Conservation (phyloP, 2,797 vertebrate genomes). For the Sparidentex hasta region DNA sequence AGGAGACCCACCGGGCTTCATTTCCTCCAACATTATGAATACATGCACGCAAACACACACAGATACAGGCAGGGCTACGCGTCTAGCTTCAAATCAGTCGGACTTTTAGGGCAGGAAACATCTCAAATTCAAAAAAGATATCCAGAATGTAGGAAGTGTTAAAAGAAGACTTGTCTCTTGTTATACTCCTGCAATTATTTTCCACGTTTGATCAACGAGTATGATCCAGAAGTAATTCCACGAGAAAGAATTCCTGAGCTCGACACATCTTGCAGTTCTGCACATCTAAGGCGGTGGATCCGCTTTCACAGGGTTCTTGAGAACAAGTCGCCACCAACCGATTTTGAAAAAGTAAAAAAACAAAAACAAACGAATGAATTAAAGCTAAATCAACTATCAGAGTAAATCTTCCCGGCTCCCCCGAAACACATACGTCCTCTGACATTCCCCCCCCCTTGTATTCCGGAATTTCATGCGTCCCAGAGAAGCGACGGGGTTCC, state of each 20-base stretch:
- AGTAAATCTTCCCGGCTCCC: neutral
- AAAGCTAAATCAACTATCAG: neutral
- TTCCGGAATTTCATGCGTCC: neutral
- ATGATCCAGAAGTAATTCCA: neutral
- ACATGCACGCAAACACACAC: constrained; percentile 4
- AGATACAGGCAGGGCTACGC: neutral
- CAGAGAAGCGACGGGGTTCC: neutral
- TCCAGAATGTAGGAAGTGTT: neutral
- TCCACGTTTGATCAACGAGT: neutral
- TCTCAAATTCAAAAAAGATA: neutral
- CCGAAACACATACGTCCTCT: neutral
- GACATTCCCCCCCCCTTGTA: neutral
- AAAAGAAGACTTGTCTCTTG: neutral
- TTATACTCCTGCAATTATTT: neutral
- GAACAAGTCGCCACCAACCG: neutral
- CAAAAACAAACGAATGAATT: neutral
- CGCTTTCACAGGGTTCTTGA: neutral
- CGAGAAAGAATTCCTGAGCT: neutral
- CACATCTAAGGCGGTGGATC: neutral
- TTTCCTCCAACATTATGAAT: constrained; percentile 65
- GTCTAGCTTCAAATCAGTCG: neutral
- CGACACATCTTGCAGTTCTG: neutral
- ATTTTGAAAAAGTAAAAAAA: neutral
- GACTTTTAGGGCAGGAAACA: neutral
- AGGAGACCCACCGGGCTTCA: constrained; percentile 17